Percentiles rank a stretch among this genome's conserved stretches.
Evolutionary conservation across 2,888 invertebrate species (phyloP).

Genomic region (Protodeltote pygarga): DNA sequence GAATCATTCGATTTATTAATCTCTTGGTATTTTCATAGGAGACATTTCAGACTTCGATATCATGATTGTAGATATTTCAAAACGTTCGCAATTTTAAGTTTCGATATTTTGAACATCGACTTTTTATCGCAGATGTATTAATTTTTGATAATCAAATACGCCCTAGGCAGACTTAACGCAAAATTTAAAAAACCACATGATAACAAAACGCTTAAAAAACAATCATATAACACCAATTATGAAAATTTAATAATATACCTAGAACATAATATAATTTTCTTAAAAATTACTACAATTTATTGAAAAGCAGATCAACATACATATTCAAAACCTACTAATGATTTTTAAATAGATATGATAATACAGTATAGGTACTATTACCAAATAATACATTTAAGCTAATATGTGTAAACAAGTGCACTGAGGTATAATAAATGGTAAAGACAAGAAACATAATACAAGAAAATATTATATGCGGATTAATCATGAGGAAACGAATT

Average conservation of each 20-base stretch:
- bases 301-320: conserved; percentile 43
- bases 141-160: no score
- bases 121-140: no score
- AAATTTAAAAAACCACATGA: conserved; percentile 31
- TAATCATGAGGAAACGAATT: no score
- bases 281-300: conserved; percentile 19
- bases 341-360: conserved; percentile 20
- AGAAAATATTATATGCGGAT: no score
- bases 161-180: conserved; percentile 11
- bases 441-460: no score
- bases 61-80: no score
- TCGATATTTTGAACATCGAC: no score
- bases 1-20: no score
- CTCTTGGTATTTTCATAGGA: no score
- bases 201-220: conserved; percentile 34
- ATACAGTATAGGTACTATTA: conserved; percentile 20
- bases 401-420: conserved; percentile 39
- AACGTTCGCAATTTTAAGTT: no score
- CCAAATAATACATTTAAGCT: conserved; percentile 36
- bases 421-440: conserved; percentile 16
- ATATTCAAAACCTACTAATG: conserved; percentile 23
- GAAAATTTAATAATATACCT: conserved; percentile 14
- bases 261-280: conserved; percentile 26
- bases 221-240: conserved; percentile 29
- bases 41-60: no score